These are phyloP conservation scores for Myioborus melanocephalus DNA, from an alignment of 2,797 vertebrate genomes.

Conservation along the genomic window DNA sequence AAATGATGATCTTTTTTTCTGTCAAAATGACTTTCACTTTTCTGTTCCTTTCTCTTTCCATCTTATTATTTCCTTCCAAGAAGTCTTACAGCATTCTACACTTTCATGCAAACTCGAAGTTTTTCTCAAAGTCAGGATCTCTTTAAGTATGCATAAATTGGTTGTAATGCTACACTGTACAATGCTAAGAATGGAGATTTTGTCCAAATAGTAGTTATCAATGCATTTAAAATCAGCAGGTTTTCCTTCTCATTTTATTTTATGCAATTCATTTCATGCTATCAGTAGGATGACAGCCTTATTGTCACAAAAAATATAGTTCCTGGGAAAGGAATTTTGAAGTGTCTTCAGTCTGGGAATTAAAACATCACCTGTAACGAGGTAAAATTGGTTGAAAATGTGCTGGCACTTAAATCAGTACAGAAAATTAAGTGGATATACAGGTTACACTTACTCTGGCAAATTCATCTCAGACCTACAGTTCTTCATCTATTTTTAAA, in stretches of 20 bases:
- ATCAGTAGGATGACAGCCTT: not conserved
- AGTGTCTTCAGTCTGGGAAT: not conserved
- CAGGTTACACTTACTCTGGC: not conserved
- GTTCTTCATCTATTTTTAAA: slow-evolving; percentile 28
- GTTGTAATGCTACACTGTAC: not conserved
- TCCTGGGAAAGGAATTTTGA: not conserved
- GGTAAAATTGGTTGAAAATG: not conserved
- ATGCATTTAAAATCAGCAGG: not conserved
- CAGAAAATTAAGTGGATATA: not conserved
- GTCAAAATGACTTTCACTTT: not conserved
- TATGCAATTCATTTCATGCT: not conserved
- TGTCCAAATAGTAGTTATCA: slow-evolving; percentile 22
- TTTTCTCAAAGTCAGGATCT: not conserved
- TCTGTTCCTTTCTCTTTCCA: not conserved
- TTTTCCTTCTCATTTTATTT: not conserved
- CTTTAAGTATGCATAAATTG: not conserved
- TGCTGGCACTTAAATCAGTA: not conserved
- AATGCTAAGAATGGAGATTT: not conserved
- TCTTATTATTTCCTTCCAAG: not conserved
- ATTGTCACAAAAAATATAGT: not conserved
- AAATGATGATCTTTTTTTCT: not conserved
- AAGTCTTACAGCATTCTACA: not conserved
- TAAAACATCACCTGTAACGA: slow-evolving; percentile 24
- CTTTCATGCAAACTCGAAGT: not conserved
- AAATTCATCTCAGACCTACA: not conserved